A percentile compares a stretch with the other conserved stretches of the same genome.
Evolutionary conservation across 2,113 vertebrate genomes (phyloP).

Genomic region (Pimephales promelas): DNA sequence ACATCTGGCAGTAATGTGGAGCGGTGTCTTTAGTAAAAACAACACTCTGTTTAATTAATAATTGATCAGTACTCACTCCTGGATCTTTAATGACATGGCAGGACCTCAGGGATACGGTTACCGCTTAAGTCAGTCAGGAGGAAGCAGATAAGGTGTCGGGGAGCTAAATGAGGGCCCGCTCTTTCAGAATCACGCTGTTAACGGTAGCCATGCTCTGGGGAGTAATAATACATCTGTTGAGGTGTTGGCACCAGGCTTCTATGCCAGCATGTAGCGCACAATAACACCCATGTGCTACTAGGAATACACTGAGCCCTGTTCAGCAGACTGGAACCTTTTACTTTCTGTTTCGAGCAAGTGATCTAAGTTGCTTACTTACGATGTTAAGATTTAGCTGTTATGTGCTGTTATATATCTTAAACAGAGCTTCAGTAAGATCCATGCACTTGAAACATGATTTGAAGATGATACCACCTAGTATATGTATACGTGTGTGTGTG

Average conservation of each 20-base stretch:
- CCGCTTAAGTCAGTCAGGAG: neutral
- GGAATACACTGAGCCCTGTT: neutral
- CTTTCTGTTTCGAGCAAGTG: neutral
- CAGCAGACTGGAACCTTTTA: neutral
- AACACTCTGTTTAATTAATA: slow-evolving; percentile 63
- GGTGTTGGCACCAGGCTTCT: neutral
- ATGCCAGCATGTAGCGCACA: neutral
- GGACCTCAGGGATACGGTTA: slow-evolving; percentile 48
- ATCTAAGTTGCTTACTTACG: neutral
- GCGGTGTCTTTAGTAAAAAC: slow-evolving; percentile 59
- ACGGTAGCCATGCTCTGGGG: neutral
- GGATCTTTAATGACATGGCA: slow-evolving; percentile 17
- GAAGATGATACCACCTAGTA: neutral
- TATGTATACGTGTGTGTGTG: neutral
- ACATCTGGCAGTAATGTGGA: slow-evolving; percentile 53
- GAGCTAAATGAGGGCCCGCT: neutral
- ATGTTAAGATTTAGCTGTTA: neutral
- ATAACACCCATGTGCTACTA: neutral
- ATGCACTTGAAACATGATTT: neutral
- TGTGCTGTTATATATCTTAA: neutral
- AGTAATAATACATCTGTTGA: slow-evolving; percentile 20
- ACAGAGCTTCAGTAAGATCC: neutral
- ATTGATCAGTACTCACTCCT: slow-evolving; percentile 56
- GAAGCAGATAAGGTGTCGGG: slow-evolving; percentile 28
- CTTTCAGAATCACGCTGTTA: slow-evolving; percentile 13